Evolutionary conservation across 2,113 vertebrate genomes (phyloP).

Genomic region (Tychaedon coryphoeus): DNA sequence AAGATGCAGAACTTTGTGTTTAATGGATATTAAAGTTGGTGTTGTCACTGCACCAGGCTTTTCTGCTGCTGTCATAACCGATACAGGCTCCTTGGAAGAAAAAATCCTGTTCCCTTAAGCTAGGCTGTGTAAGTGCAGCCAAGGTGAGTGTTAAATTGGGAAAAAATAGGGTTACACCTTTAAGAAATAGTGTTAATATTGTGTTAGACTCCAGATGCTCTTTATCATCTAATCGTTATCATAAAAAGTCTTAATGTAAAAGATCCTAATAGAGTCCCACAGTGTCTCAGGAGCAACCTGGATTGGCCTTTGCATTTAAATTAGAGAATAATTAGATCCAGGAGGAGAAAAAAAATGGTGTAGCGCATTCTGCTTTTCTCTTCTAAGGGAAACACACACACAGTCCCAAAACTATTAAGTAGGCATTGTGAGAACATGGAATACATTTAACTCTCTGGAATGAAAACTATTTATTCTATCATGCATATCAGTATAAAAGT

Average conservation of each 20-base stretch:
- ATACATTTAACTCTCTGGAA: background rate
- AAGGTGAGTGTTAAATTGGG: background rate
- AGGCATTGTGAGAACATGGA: slow-evolving; percentile 33
- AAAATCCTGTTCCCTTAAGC: background rate
- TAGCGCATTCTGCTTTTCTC: slow-evolving; percentile 33
- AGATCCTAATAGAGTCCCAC: slow-evolving; percentile 56
- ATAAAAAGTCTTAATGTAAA: slow-evolving; percentile 74
- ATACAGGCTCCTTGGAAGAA: background rate
- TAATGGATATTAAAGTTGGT: background rate
- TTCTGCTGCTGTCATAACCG: background rate
- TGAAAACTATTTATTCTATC: slow-evolving; percentile 12
- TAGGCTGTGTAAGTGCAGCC: background rate
- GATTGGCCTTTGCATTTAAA: slow-evolving; percentile 73
- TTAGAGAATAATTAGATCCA: slow-evolving; percentile 73
- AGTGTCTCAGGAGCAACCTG: slow-evolving; percentile 61
- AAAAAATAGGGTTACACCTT: slow-evolving; percentile 47
- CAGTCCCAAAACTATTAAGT: slow-evolving; percentile 25
- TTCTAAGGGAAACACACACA: slow-evolving; percentile 13
- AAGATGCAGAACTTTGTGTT: background rate
- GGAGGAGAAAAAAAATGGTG: slow-evolving; percentile 23
- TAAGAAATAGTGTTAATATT: slow-evolving; percentile 65
- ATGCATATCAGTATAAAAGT: background rate
- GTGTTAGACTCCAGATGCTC: slow-evolving; percentile 72
- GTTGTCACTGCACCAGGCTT: rapidly evolving
- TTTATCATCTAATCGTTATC: slow-evolving; percentile 75